phyloP scores from a whole-genome alignment of 2,888 invertebrate genomes.

The Ormyrus pomaceus region DNA sequence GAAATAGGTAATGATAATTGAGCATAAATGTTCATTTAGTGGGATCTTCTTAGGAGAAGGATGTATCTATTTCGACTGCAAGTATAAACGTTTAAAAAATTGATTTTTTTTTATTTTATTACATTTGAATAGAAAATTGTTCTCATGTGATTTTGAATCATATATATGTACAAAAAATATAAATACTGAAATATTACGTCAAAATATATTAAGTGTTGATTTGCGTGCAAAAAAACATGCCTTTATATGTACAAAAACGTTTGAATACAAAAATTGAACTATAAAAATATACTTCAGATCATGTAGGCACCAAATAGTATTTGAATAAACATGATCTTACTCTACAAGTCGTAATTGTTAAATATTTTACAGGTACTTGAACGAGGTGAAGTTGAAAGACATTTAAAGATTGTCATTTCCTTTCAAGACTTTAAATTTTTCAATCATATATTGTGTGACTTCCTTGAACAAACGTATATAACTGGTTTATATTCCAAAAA shows the following conservation, averaged over 20 bases:
- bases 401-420: slow-evolving; percentile 39
- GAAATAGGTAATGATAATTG: slow-evolving; percentile 32
- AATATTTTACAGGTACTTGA: slow-evolving; percentile 51
- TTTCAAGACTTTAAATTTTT: slow-evolving; percentile 27
- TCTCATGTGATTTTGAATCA: slow-evolving; percentile 1
- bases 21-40: background rate
- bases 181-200: slow-evolving; percentile 40
- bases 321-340: slow-evolving; percentile 38
- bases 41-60: slow-evolving; percentile 31
- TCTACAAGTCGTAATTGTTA: slow-evolving; percentile 40
- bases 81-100: slow-evolving; percentile 12
- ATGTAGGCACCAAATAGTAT: slow-evolving; percentile 34
- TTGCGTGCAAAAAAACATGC: slow-evolving; percentile 10
- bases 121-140: slow-evolving; percentile 27
- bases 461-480: slow-evolving; percentile 38
- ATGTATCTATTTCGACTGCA: slow-evolving; percentile 1
- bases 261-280: slow-evolving; percentile 31
- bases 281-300: slow-evolving; percentile 44
- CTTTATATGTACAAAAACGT: slow-evolving; percentile 34
- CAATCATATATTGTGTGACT: slow-evolving; percentile 38
- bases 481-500: slow-evolving; percentile 48
- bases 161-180: slow-evolving; percentile 34
- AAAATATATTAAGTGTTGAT: slow-evolving; percentile 39
- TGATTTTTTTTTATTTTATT: slow-evolving; percentile 20
- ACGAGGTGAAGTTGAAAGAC: slow-evolving; percentile 45